A percentile compares a stretch with the other conserved stretches of the same genome.
These are phyloP conservation scores for Drosophila cognata DNA, from an alignment of 2,888 invertebrate species.

Conservation along the genomic window DNA sequence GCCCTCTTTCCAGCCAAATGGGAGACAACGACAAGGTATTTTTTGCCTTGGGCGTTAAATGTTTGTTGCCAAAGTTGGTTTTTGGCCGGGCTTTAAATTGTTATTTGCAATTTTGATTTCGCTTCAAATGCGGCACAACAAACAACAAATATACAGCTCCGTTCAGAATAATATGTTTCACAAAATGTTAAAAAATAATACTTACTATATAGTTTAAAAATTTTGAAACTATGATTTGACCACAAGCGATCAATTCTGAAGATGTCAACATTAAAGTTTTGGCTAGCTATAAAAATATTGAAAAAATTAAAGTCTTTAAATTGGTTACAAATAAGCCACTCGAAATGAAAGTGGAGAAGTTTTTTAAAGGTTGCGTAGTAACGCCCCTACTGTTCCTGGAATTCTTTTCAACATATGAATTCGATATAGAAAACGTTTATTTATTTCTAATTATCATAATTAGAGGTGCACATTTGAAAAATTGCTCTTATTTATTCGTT, in stretches of 20 bases:
- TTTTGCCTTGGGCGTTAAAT: slow-evolving; percentile 52
- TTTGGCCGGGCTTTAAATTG: slow-evolving; percentile 43
- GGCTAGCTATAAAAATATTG: no score
- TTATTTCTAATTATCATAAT: not conserved
- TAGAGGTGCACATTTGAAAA: not conserved
- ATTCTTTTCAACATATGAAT: not conserved
- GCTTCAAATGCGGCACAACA: slow-evolving; percentile 35
- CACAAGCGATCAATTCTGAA: not conserved
- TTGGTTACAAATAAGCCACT: no score
- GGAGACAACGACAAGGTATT: slow-evolving; percentile 40
- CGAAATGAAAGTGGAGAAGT: no score
- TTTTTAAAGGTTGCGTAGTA: no score
- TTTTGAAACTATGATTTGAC: not conserved
- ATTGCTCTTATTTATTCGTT: not conserved
- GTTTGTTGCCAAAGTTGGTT: slow-evolving; percentile 26
- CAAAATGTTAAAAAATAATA: not conserved
- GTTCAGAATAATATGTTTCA: not conserved
- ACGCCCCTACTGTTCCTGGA: no score
- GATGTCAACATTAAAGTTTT: no score
- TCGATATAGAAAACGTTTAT: not conserved
- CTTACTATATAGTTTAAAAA: not conserved
- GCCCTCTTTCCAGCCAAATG: slow-evolving; percentile 22
- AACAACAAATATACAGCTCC: not conserved
- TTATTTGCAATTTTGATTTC: slow-evolving; percentile 54
- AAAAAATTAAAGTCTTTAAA: no score